Percentiles rank a stretch among this genome's conserved stretches.
Conservation (phyloP, 2,113 vertebrate genomes). For the Acrocephalus arundinaceus region DNA sequence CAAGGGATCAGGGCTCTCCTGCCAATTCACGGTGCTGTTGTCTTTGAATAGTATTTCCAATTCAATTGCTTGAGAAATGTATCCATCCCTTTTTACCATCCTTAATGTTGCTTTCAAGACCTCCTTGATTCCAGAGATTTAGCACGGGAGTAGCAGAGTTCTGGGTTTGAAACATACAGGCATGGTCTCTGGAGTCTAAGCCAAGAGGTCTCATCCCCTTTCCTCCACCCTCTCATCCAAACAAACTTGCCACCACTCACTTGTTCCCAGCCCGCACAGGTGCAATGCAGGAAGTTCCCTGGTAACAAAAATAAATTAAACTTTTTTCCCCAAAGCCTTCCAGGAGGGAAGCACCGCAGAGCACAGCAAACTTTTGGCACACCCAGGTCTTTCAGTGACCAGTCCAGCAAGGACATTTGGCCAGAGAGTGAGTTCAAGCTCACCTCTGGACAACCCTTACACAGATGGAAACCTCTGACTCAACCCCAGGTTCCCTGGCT, state of each 20-base stretch:
- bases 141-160: background rate
- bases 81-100: background rate
- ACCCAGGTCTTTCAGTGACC: background rate
- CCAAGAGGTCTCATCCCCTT: background rate
- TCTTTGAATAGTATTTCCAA: background rate
- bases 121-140: background rate
- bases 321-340: background rate
- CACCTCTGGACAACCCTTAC: slow-evolving; percentile 70
- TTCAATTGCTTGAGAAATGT: background rate
- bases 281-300: background rate
- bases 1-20: background rate
- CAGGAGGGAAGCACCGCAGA: background rate
- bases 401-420: background rate
- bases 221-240: background rate
- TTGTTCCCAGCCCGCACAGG: background rate
- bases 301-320: background rate
- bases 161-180: background rate
- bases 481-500: slow-evolving; percentile 42
- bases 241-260: background rate
- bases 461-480: slow-evolving; percentile 66
- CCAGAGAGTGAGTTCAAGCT: background rate
- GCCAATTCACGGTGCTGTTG: background rate
- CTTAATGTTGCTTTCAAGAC: background rate
- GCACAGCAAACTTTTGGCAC: background rate
- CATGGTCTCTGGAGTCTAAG: background rate